These are phyloP conservation scores for Thaumatotibia leucotreta DNA, from an alignment of 1,140 invertebrate genomes.

Conservation along the genomic window DNA sequence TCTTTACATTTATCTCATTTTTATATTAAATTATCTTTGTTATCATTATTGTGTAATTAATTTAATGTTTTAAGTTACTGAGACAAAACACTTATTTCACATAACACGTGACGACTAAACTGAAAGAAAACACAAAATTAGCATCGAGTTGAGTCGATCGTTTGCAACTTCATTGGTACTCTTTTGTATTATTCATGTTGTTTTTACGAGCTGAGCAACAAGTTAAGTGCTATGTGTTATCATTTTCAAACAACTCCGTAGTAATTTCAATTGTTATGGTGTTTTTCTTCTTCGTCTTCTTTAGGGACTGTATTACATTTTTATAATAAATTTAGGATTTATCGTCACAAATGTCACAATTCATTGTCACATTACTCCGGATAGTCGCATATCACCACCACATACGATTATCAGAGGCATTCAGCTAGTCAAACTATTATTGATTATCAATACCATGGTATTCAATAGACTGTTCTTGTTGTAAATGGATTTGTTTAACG, in stretches of 20 bases:
- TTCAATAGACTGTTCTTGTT: slow-evolving; percentile 12
- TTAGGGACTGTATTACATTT: neutral
- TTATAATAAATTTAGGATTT: neutral
- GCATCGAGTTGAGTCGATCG: neutral
- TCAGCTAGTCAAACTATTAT: slow-evolving; percentile 30
- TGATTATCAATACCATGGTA: slow-evolving; percentile 30
- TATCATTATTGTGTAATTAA: too few relatives aligned
- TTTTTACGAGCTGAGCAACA: neutral
- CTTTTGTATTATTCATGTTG: neutral
- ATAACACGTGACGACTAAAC: too few relatives aligned
- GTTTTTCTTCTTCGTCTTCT: too few relatives aligned
- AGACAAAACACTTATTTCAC: too few relatives aligned
- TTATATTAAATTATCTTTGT: too few relatives aligned
- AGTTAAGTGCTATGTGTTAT: neutral
- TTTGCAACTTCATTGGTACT: neutral
- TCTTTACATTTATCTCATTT: too few relatives aligned
- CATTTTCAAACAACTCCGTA: neutral
- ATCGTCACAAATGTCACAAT: neutral
- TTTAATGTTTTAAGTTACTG: too few relatives aligned
- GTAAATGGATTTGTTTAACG: neutral
- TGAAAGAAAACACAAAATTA: neutral
- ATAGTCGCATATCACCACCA: neutral
- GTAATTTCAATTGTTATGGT: neutral
- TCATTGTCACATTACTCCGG: slow-evolving; percentile 1
- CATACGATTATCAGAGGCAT: slow-evolving; percentile 29